Conservation (phyloP, 37 sponge, comb jelly and placozoan genomes). For the Hexactinellida sp. region DNA sequence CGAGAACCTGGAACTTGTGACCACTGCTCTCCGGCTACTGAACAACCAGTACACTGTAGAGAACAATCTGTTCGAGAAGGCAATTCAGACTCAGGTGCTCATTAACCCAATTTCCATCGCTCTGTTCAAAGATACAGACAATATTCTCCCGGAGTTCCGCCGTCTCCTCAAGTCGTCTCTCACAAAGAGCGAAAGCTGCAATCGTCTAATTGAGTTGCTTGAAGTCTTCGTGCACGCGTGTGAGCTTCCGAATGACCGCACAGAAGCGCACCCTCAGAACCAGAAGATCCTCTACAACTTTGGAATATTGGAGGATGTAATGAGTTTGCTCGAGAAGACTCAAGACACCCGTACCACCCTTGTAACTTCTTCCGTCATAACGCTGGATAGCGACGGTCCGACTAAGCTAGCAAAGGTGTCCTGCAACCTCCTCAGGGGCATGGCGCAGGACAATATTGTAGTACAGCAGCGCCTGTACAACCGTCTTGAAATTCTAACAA, state of each 20-base stretch:
- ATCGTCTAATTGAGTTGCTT: neutral
- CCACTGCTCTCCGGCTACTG: neutral
- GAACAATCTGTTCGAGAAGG: slow-evolving; percentile 13
- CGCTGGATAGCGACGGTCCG: neutral
- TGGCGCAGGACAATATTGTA: neutral
- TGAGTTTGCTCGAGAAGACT: slow-evolving; percentile 16
- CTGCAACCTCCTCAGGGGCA: neutral
- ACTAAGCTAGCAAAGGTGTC: neutral
- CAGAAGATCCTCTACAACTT: slow-evolving; percentile 59
- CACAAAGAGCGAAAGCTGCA: neutral
- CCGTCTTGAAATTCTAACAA: neutral
- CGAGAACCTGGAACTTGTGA: slow-evolving; percentile 7
- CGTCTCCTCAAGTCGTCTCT: neutral
- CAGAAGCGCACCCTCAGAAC: slow-evolving; percentile 48
- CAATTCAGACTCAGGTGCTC: slow-evolving; percentile 18
- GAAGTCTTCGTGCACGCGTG: neutral
- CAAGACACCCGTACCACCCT: neutral
- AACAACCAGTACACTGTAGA: slow-evolving; percentile 16
- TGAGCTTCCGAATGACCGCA: slow-evolving; percentile 20
- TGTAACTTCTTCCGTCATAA: neutral
- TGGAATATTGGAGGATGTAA: slow-evolving; percentile 23
- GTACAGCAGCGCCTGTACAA: neutral
- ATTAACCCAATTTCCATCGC: neutral
- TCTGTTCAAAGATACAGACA: neutral
- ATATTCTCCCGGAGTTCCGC: slow-evolving; percentile 4